Evolutionary conservation across 2,888 invertebrate species (phyloP).

Genomic region (Pelosia muscerda): DNA sequence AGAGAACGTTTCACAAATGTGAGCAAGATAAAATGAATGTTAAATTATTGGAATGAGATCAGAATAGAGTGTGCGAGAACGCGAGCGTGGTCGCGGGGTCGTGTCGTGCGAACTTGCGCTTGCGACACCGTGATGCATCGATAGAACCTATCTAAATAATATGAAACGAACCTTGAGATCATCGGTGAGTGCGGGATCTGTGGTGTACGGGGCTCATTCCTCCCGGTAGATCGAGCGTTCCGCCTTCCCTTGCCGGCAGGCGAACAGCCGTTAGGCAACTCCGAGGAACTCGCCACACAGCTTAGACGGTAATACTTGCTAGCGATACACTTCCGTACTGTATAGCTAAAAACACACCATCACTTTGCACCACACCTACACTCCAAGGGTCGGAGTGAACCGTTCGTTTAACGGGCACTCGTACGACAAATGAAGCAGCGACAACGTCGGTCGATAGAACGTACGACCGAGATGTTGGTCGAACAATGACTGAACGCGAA

Average conservation of each 20-base stretch:
- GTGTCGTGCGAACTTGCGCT: slow-evolving; percentile 72
- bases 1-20: slow-evolving; percentile 61
- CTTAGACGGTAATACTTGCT: slow-evolving; percentile 77
- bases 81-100: slow-evolving; percentile 73
- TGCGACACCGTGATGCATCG: slow-evolving; percentile 65
- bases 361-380: slow-evolving; percentile 82
- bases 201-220: slow-evolving; percentile 86
- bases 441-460: slow-evolving; percentile 72
- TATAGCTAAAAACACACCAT: slow-evolving; percentile 85
- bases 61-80: slow-evolving; percentile 73
- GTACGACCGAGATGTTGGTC: slow-evolving; percentile 81
- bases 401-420: slow-evolving; percentile 80
- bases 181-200: slow-evolving; percentile 84
- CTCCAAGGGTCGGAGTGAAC: slow-evolving; percentile 76
- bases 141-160: slow-evolving; percentile 49
- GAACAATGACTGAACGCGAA: slow-evolving; percentile 82
- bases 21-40: slow-evolving; percentile 53
- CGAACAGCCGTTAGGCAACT: slow-evolving; percentile 83
- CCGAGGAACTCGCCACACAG: slow-evolving; percentile 76
- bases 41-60: slow-evolving; percentile 71
- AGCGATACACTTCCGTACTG: slow-evolving; percentile 83
- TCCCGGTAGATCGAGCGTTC: slow-evolving; percentile 78
- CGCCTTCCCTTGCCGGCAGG: slow-evolving; percentile 83
- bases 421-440: slow-evolving; percentile 78
- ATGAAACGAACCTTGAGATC: slow-evolving; percentile 84